Percentiles rank a stretch among this genome's conserved stretches.
Evolutionary conservation across 1,140 invertebrate species (phyloP).

Genomic region (Micrasema longulum): DNA sequence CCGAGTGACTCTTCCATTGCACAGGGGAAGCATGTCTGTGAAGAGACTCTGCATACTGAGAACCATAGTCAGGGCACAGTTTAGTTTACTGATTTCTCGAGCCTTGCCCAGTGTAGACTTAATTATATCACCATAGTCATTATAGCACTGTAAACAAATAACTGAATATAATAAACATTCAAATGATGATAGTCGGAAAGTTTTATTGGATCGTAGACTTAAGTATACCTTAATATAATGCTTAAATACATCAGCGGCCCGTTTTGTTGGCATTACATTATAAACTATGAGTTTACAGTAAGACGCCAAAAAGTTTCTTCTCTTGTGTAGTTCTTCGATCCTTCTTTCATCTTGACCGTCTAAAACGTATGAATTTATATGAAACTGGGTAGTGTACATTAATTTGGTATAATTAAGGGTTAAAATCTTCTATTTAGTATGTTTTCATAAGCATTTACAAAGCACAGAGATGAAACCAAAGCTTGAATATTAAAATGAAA

Average conservation of each 20-base stretch:
- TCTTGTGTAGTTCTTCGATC: slow-evolving; percentile 96
- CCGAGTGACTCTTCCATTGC: slow-evolving; percentile 58
- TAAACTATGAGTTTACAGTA: slow-evolving; percentile 99
- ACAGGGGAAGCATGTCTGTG: slow-evolving; percentile 71
- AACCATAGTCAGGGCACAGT: slow-evolving; percentile 95
- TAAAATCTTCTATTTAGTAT: not conserved
- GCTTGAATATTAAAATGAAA: not conserved
- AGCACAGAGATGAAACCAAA: too few relatives aligned
- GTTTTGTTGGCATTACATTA: slow-evolving; percentile 93
- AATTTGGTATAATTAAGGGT: too few relatives aligned
- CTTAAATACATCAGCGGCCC: slow-evolving; percentile 95
- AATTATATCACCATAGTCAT: slow-evolving; percentile 99
- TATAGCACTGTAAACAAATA: slow-evolving; percentile 83
- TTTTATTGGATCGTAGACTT: too few relatives aligned
- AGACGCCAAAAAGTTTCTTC: slow-evolving; percentile 94
- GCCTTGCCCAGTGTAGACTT: slow-evolving; percentile 97
- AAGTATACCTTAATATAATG: slow-evolving; percentile 92
- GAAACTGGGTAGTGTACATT: too few relatives aligned
- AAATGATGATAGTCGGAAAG: not conserved
- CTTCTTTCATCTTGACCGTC: slow-evolving; percentile 91
- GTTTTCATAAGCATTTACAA: too few relatives aligned
- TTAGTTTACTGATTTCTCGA: slow-evolving; percentile 96
- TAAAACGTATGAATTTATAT: too few relatives aligned
- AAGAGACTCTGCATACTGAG: slow-evolving; percentile 90
- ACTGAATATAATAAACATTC: slow-evolving; percentile 26